phyloP scores from a whole-genome alignment of 2,113 vertebrate species.

The Phaethornis superciliosus region DNA sequence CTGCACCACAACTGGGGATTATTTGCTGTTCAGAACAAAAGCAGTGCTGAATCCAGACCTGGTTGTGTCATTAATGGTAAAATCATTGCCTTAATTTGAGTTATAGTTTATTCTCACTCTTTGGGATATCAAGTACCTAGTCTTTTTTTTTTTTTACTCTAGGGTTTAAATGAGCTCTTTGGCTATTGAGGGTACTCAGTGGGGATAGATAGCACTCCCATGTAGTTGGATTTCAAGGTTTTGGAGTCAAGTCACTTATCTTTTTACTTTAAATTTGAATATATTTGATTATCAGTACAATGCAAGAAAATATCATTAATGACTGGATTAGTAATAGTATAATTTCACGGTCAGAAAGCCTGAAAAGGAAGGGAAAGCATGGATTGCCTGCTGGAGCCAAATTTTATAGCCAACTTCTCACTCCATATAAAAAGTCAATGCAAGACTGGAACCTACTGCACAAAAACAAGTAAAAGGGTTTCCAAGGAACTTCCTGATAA shows the following conservation, averaged over 20 bases:
- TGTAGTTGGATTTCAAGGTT: background rate
- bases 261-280: background rate
- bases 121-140: background rate
- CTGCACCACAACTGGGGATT: background rate
- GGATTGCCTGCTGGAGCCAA: background rate
- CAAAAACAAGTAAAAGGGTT: background rate
- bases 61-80: background rate
- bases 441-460: background rate
- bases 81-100: background rate
- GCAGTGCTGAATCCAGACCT: background rate
- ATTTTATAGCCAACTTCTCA: background rate
- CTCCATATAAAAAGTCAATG: background rate
- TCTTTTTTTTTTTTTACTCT: background rate
- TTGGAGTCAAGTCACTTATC: background rate
- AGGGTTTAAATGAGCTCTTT: background rate
- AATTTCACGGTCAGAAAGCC: background rate
- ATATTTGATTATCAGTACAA: background rate
- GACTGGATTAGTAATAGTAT: background rate
- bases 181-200: background rate
- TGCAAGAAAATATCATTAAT: background rate
- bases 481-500: background rate
- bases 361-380: background rate
- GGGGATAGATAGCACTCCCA: background rate
- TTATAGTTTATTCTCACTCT: background rate
- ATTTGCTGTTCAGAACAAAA: conserved; percentile 3